phyloP scores from a whole-genome alignment of 2,797 vertebrate genomes.

The Notolepis coatsorum region DNA sequence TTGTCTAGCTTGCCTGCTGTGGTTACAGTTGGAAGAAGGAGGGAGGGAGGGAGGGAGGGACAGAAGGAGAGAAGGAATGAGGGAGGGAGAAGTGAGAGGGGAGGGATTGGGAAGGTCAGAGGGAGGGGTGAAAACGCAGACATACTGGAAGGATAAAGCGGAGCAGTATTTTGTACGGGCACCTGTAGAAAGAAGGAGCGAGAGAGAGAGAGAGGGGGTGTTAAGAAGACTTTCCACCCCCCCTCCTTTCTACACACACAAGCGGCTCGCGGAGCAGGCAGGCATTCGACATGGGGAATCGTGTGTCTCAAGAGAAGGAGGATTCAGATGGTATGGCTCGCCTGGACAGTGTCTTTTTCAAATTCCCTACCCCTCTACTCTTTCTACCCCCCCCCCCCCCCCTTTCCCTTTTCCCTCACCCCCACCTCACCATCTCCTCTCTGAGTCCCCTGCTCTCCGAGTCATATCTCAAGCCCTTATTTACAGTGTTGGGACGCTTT shows the following conservation, averaged over 20 bases:
- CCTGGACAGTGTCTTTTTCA: slow-evolving; percentile 17
- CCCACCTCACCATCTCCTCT: background rate
- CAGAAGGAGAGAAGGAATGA: slow-evolving; percentile 9
- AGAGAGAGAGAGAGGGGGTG: slow-evolving; percentile 56
- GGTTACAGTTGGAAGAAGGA: background rate
- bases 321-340: slow-evolving; percentile 76
- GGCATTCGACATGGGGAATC: slow-evolving; percentile 76
- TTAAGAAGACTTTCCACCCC: slow-evolving; percentile 39
- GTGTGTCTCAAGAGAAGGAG: slow-evolving; percentile 69
- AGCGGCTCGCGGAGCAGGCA: slow-evolving; percentile 15
- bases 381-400: background rate
- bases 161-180: slow-evolving; percentile 66
- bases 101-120: slow-evolving; percentile 67
- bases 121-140: slow-evolving; percentile 66
- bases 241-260: background rate
- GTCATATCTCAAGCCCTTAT: slow-evolving; percentile 45
- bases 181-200: slow-evolving; percentile 64
- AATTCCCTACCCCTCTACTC: background rate
- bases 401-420: slow-evolving; percentile 9
- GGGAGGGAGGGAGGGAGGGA: background rate
- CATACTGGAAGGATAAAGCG: slow-evolving; percentile 57
- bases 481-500: slow-evolving; percentile 38
- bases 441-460: slow-evolving; percentile 4
- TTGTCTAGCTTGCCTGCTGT: slow-evolving; percentile 13
- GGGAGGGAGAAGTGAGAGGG: slow-evolving; percentile 41